Conservation (phyloP, 2,888 invertebrate genomes). For the Plagiodera versicolora region DNA sequence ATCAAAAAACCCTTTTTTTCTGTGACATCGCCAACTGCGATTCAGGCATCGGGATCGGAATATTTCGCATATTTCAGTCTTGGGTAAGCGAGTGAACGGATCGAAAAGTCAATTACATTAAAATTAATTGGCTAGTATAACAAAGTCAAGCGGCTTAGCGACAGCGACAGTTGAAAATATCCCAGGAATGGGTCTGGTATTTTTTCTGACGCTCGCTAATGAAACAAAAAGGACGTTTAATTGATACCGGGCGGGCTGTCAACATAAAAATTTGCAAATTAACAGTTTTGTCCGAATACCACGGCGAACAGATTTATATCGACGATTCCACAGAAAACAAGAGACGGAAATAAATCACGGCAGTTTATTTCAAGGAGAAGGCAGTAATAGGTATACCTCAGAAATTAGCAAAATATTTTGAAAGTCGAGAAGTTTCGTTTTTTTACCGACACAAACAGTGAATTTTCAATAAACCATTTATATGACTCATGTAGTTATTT, state of each 20-base stretch:
- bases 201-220: constrained; percentile 34
- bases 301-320: constrained; percentile 16
- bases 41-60: constrained; percentile 22
- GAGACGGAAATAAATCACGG: not conserved
- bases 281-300: constrained; percentile 22
- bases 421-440: too few relatives aligned
- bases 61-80: constrained; percentile 35
- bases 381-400: too few relatives aligned
- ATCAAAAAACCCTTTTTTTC: not conserved
- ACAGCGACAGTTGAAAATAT: constrained; percentile 27
- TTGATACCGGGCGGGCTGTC: constrained; percentile 21
- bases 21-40: not conserved
- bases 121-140: constrained; percentile 50
- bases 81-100: constrained; percentile 31
- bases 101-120: constrained; percentile 50
- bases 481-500: too few relatives aligned
- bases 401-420: too few relatives aligned
- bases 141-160: constrained; percentile 38
- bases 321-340: constrained; percentile 13
- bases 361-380: too few relatives aligned
- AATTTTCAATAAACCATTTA: too few relatives aligned
- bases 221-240: constrained; percentile 39
- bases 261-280: constrained; percentile 19
- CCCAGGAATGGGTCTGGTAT: constrained; percentile 38
- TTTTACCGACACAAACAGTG: too few relatives aligned